Evolutionary conservation across 2,797 vertebrate species (phyloP).

Genomic region (Rhadinocentrus ornatus): DNA sequence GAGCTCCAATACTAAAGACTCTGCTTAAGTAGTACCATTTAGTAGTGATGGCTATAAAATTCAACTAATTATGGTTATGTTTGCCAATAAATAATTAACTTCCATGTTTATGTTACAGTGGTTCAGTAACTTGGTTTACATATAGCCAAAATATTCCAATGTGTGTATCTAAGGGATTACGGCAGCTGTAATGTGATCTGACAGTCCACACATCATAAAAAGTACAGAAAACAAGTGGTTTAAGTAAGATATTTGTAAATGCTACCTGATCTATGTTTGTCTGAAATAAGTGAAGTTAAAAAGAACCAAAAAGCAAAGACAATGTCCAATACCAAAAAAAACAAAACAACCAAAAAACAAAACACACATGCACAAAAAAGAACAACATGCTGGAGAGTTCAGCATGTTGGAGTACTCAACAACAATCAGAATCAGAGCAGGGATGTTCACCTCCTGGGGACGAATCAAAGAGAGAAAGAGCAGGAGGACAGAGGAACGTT

Average conservation of each 20-base stretch:
- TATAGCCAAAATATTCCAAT: not conserved
- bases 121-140: not conserved
- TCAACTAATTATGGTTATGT: too few species aligned
- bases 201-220: slow-evolving; percentile 1
- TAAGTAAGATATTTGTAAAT: slow-evolving; percentile 41
- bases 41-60: not conserved
- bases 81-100: not conserved
- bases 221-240: slow-evolving; percentile 11
- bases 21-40: not conserved
- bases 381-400: slow-evolving; percentile 39
- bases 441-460: slow-evolving; percentile 63
- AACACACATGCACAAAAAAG: not conserved
- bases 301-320: slow-evolving; percentile 15
- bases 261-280: slow-evolving; percentile 40
- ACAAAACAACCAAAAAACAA: slow-evolving; percentile 6
- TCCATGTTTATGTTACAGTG: not conserved
- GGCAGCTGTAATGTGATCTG: not conserved
- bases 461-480: slow-evolving; percentile 52
- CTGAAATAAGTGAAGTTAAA: slow-evolving; percentile 28
- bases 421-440: slow-evolving; percentile 66
- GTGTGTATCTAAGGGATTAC: not conserved
- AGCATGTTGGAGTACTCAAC: slow-evolving; percentile 40
- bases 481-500: slow-evolving; percentile 34
- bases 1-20: not conserved
- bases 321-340: slow-evolving; percentile 35